Evolutionary conservation across 2,113 vertebrate genomes (phyloP), one percentile per base, ranked within the genome.

Genomic region (Terrapene triunguis): DNA sequence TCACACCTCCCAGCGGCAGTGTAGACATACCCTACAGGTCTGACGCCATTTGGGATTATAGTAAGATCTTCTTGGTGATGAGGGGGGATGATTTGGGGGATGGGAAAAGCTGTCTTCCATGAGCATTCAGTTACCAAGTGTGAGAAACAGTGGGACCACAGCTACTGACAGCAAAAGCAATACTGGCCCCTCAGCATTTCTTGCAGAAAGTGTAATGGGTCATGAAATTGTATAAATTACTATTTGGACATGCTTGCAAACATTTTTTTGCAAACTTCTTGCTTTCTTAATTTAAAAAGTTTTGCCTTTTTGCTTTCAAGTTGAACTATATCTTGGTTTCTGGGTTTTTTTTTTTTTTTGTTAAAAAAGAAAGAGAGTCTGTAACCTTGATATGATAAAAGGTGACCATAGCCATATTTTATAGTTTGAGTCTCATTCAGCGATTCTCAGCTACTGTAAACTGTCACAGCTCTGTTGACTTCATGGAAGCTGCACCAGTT

Each of bases 171-270:
- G 48, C 50, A 38, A 48, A 54, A 83, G 72, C 79, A 19, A 19
- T 12, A 54, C 42, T 82, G 27, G n/a, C 27, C 47, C 82, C 84
- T 94, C 91, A 94, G 48, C 93, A 74, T 87, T 93, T 94, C 78
- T 83, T 95, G 22, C 59, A 93, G 84, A 82, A 92, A 95, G 97
- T 80, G 95, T 98, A 98, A 98, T 98, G 98, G 97, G 85, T 98
- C 97, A 97, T 98, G 96, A 98, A 98, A 98, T 98, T 98, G 92
- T 84, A 79, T 91, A 94, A 47, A 1, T 97, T 96, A 89, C 80
- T 83, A 80, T 89, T 88, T 84, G 92, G 80, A 87, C 91, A 94
- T 89, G 86, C 91, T 97, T 69, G 79, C 11, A 62, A 94, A 84
- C 93, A 50, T 82, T 93, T 96, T 95, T 96, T 96, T 96, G 95